Percentiles rank a stretch among this genome's conserved stretches.
These are phyloP conservation scores for Cacatua alba DNA, from an alignment of 2,113 vertebrate species.

Conservation along the genomic window DNA sequence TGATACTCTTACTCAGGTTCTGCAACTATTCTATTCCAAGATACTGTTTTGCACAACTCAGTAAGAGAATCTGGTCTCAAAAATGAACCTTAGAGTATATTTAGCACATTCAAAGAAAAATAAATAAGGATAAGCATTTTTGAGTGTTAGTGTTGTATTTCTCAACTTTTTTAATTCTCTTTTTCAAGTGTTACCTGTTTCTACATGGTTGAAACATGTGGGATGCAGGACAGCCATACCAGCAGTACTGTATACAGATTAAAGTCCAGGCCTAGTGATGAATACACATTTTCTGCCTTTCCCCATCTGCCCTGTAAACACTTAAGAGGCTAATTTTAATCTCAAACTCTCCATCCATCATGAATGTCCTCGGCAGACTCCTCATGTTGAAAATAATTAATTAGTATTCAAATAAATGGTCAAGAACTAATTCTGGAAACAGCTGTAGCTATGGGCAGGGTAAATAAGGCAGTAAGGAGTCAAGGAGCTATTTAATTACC, in stretches of 20 bases:
- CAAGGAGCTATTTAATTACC: background rate
- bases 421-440: background rate
- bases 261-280: background rate
- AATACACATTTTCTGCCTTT: background rate
- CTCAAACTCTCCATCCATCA: background rate
- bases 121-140: background rate
- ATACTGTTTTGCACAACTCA: background rate
- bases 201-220: slow-evolving; percentile 10
- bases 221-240: background rate
- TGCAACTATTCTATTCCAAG: background rate
- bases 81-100: slow-evolving; percentile 35
- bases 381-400: background rate
- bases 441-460: background rate
- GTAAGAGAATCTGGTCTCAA: background rate
- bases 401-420: slow-evolving; percentile 19
- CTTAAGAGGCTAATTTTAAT: background rate
- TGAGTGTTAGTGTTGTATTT: background rate
- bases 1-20: background rate
- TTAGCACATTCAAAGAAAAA: slow-evolving; percentile 13
- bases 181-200: background rate
- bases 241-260: background rate
- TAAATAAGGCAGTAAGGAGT: background rate
- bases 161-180: background rate
- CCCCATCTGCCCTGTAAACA: background rate
- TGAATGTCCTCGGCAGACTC: background rate